Evolutionary conservation across 2,797 vertebrate genomes (phyloP), one percentile per base, ranked within the genome.

Genomic region (Epinephelus malabaricus): DNA sequence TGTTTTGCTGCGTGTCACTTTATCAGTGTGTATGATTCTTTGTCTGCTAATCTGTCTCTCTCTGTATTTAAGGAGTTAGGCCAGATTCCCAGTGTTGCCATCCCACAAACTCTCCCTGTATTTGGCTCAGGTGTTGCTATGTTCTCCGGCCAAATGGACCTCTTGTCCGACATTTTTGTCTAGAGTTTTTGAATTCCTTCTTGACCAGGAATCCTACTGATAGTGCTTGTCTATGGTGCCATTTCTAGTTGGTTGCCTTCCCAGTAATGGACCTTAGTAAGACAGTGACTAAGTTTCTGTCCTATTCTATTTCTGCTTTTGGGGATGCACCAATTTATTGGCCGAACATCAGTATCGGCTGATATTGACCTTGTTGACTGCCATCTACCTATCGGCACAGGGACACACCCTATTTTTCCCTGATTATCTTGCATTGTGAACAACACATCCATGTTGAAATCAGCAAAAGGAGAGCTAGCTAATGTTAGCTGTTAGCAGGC

Each of bases 71-170:
- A 55, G 79, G 63, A 69, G 73, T 82, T 53, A 75, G 53, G 43
- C 51, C 51, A 60, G 67, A 81, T 79, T 82, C 60, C 27, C 30
- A 69, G 25, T n/a, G 21, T 46, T 78, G 59, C 61, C 67, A 38
- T 73, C 64, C 43, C 25, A 78, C 83, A 84, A 78, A 73, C 49
- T 79, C 58, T 40, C 49, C 79, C 79, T 84, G 73, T 72, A 56
- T 85, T 68, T 80, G 77, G 68, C 80, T 85, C 85, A 91, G 90
- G 88, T 92, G 89, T 82, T 46, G 69, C 68, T 66, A 27, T 85
- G 27, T 68, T 79, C 65, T 66, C 68, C 1, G 49, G 77, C 88
- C 89, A 88, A 90, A 88, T 72, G 30, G 69, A 79, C 34, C 76
- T 69, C 85, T 91, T 89, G 89, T 90, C 80, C 49, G 51, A 67